Base-by-base conservation (phyloP, 2,113 vertebrate species). In the Engraulis encrasicolus region DNA sequence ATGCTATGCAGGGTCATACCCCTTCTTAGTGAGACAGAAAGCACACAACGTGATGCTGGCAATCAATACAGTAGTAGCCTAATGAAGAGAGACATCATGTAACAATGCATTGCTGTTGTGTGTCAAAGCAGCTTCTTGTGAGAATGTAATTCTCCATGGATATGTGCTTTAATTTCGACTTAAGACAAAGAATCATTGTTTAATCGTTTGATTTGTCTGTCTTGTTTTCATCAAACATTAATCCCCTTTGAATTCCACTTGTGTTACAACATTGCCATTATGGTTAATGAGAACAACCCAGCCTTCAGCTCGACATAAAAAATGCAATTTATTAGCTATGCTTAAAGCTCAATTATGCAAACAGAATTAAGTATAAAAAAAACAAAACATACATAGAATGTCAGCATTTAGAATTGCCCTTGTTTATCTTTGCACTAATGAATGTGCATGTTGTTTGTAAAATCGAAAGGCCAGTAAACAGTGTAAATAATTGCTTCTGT, bases 351-450 rank as follows among this genome's bases (percentile, higher is more conserved):
- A 74, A 74, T 74, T 74, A 74, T 15, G 11, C 66, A 6, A 31
- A 74, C 66, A 74, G 66, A 74, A 34, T 74, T 74, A 1, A 74
- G 66, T 14, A 34, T 34, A 83, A 50, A 83, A 82, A 82, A 78
- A 84, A n/a, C 71, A 54, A 84, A 78, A 81, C 77, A 83, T 83
- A 78, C n/a, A n/a, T n/a, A n/a, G n/a, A n/a, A n/a, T 50, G 85
- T 86, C 66, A 74, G 66, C 12, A 27, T 34, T 74, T 15, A 74
- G 49, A 86, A 81, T 88, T 88, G 52, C 45, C 20, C 20, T 78
- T 74, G 74, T 79, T 58, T 86, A 84, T 50, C 54, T 48, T 78
- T 66, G 52, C 50, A 81, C 50, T 79, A 66, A 86, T 84, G 58
- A 86, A 80, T 77, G 77, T 34, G 38, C 48, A 27, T 79, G 50